A percentile compares a stretch with the other conserved stretches of the same genome.
phyloP scores from a whole-genome alignment of 2,797 vertebrate species.

The Neostethus bicornis region DNA sequence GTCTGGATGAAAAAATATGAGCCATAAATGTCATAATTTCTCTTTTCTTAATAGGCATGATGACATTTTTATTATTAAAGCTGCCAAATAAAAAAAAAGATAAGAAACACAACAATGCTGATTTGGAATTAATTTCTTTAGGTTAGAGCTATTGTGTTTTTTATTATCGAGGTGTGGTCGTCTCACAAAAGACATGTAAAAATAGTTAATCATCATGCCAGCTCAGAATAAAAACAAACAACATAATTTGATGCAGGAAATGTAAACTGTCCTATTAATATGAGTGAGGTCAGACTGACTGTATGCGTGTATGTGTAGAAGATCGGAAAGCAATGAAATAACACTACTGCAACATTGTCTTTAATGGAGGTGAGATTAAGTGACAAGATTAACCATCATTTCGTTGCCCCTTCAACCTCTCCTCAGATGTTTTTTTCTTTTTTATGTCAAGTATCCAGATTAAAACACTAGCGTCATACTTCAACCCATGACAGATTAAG shows the following conservation, averaged over 20 bases:
- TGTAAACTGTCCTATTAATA: constrained; percentile 70
- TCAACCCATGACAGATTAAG: constrained; percentile 2
- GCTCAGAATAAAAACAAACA: constrained; percentile 60
- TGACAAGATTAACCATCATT: constrained; percentile 23
- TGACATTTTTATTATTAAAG: constrained; percentile 75
- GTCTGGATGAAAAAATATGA: constrained; percentile 53
- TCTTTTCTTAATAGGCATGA: constrained; percentile 62
- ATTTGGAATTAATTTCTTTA: constrained; percentile 59
- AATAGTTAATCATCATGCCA: constrained; percentile 20
- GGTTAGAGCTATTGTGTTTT: constrained; percentile 32
- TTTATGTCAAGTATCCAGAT: constrained; percentile 15
- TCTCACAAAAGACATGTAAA: constrained; percentile 32
- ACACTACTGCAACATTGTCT: constrained; percentile 9
- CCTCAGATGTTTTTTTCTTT: constrained; percentile 22
- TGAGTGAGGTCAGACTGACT: constrained; percentile 62
- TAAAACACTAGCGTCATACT: constrained; percentile 8
- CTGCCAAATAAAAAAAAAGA: constrained; percentile 69
- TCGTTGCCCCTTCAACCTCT: constrained; percentile 41
- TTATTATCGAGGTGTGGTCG: constrained; percentile 33
- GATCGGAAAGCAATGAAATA: constrained; percentile 17
- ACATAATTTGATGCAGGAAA: constrained; percentile 46
- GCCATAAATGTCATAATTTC: constrained; percentile 68
- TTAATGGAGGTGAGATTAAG: constrained; percentile 34
- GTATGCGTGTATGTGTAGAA: constrained; percentile 6
- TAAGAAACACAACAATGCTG: constrained; percentile 67